Percentiles rank a stretch among this genome's conserved stretches.
Conservation (phyloP, 2,113 vertebrate genomes). For the Tragulus kanchil region DNA sequence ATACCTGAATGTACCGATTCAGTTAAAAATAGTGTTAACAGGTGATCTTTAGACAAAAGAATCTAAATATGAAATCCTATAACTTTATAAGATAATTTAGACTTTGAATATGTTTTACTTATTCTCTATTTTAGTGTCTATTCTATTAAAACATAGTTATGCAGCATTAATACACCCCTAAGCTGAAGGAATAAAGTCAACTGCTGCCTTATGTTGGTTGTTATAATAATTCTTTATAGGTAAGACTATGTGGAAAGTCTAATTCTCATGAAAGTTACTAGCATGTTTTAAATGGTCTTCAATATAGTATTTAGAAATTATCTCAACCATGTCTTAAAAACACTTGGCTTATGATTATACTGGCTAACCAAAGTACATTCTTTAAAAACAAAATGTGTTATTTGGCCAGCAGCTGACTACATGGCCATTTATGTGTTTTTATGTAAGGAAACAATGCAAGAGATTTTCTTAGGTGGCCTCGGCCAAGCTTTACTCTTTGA, state of each 20-base stretch:
- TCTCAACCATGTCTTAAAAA: conserved; percentile 56
- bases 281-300: neutral
- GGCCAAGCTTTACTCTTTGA: conserved; percentile 49
- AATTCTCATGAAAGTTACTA: conserved; percentile 37
- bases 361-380: conserved; percentile 49
- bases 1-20: neutral
- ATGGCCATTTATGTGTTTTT: conserved; percentile 56
- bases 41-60: neutral
- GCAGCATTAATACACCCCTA: neutral
- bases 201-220: neutral
- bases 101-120: conserved; percentile 33
- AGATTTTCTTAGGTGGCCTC: conserved; percentile 57
- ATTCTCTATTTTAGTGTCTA: conserved; percentile 1
- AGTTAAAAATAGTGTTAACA: conserved; percentile 8
- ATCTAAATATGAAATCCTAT: neutral
- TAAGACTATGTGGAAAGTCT: conserved; percentile 61
- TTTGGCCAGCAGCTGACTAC: conserved; percentile 51
- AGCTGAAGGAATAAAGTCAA: conserved; percentile 27
- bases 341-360: conserved; percentile 42
- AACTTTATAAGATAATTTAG: conserved; percentile 29
- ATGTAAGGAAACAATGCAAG: conserved; percentile 68
- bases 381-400: conserved; percentile 70
- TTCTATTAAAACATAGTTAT: conserved; percentile 15
- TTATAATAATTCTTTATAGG: neutral
- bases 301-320: conserved; percentile 51